Evolutionary conservation across 2,113 vertebrate genomes (phyloP).

Genomic region (Chaetorhynchus papuensis): DNA sequence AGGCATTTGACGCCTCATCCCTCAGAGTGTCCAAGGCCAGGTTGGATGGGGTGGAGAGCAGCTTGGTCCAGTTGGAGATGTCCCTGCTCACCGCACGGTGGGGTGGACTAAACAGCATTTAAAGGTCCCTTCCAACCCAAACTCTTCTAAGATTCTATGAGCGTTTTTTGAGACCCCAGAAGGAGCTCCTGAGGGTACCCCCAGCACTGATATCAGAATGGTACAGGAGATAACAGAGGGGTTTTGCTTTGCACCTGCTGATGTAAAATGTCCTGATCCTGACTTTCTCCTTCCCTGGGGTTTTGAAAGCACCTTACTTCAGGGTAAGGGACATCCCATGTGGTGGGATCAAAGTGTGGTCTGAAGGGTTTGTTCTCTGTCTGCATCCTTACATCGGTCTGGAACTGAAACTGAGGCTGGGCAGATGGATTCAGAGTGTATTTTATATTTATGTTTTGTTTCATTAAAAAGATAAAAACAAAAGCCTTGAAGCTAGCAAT

Average conservation of each 20-base stretch:
- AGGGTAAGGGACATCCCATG: background rate
- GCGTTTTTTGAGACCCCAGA: background rate
- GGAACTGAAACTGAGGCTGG: background rate
- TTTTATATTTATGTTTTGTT: background rate
- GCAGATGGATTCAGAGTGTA: background rate
- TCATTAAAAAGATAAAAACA: background rate
- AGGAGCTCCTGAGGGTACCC: background rate
- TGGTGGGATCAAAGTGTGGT: background rate
- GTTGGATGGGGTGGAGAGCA: background rate
- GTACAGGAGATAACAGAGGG: background rate
- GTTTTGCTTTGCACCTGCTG: background rate
- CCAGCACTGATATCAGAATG: background rate
- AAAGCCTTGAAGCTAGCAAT: background rate
- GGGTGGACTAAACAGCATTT: background rate
- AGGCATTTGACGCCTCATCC: background rate
- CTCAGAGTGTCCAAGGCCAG: background rate
- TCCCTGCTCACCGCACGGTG: background rate
- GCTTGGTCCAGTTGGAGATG: accelerated
- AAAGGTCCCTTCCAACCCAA: background rate
- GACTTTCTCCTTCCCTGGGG: background rate
- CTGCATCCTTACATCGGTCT: background rate
- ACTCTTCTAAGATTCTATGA: accelerated
- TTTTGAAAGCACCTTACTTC: background rate
- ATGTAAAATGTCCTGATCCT: background rate
- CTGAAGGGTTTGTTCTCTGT: background rate